A percentile compares a stretch with the other conserved stretches of the same genome.
These are phyloP conservation scores for Narcine bancroftii DNA, from an alignment of 2,113 vertebrate genomes.

Conservation along the genomic window DNA sequence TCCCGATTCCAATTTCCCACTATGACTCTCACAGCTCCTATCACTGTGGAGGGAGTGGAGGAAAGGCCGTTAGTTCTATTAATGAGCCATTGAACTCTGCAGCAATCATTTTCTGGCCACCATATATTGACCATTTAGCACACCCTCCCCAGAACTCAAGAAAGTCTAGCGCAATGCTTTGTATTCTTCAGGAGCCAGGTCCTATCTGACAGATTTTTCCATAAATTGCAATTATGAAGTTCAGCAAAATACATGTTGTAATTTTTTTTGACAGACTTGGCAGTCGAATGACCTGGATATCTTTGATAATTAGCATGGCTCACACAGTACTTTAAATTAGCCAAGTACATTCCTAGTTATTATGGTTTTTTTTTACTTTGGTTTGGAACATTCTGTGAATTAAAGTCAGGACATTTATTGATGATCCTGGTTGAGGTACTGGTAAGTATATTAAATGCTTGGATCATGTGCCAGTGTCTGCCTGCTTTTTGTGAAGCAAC, in stretches of 20 bases:
- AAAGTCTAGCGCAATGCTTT: too few relatives aligned
- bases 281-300: neutral
- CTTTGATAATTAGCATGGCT: slow-evolving; percentile 8
- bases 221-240: neutral
- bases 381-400: neutral
- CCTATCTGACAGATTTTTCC: neutral
- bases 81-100: too few relatives aligned
- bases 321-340: neutral
- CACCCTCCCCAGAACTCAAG: too few relatives aligned
- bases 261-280: neutral
- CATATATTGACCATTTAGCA: too few relatives aligned
- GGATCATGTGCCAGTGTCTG: neutral
- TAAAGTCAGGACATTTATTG: slow-evolving; percentile 18
- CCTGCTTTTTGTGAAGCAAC: neutral
- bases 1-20: too few relatives aligned
- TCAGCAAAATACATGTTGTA: neutral
- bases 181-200: neutral
- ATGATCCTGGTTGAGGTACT: slow-evolving; percentile 24
- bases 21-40: too few relatives aligned
- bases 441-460: slow-evolving; percentile 18
- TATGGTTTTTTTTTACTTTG: neutral
- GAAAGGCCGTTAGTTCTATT: too few relatives aligned
- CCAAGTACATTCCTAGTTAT: slow-evolving; percentile 8
- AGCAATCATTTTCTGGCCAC: too few relatives aligned
- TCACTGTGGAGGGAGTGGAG: too few relatives aligned